Base-by-base conservation (phyloP, 2,888 invertebrate species). In the Exocentrus adspersus region DNA sequence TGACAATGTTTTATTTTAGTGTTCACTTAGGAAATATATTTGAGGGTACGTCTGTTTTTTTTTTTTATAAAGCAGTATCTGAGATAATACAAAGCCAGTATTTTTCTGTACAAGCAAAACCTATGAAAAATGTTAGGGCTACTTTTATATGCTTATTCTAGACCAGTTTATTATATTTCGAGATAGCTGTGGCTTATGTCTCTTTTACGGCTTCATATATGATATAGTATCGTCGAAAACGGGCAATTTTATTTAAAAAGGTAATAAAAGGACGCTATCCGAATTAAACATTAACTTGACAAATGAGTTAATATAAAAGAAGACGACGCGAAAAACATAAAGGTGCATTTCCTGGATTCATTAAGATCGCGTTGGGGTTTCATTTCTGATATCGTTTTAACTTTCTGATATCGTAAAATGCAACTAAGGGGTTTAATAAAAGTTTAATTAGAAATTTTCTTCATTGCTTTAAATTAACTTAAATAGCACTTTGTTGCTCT, bases 391-490 rank as follows among this genome's bases (percentile, higher is more conserved):
- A 74, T 70, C 73, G 66, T 72, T 71, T 71, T 63, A 77, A 76
- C 74, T 76, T 75, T 69, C 52, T 67, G 75, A 77, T 78, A 78
- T 75, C 77, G 75, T 79, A 78, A 79, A 78, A 74, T 78, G 72
- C 75, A 77, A 74, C 73, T 74, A 74, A 70, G 68, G n/a, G 73
- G 72, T 79, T 80, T 80, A 79, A 80, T 81, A 80, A 80, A 81
- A 81, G 79, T 81, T 81, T 80, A 80, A 81, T 81, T 80, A 79
- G 77, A 77, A 80, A 77, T 79, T 77, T 78, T 76, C 76, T 75
- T 74, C 76, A 75, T 78, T 79, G 77, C 75, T 74, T 72, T 65
- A 73, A 77, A 75, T 73, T 69, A 71, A 70, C 68, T 70, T 70
- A 68, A 74, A 77, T 76, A 70, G 73, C 70, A 77, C 72, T 77